Evolutionary conservation across 1,140 invertebrate species (phyloP).

Genomic region (Ephestia elutella): DNA sequence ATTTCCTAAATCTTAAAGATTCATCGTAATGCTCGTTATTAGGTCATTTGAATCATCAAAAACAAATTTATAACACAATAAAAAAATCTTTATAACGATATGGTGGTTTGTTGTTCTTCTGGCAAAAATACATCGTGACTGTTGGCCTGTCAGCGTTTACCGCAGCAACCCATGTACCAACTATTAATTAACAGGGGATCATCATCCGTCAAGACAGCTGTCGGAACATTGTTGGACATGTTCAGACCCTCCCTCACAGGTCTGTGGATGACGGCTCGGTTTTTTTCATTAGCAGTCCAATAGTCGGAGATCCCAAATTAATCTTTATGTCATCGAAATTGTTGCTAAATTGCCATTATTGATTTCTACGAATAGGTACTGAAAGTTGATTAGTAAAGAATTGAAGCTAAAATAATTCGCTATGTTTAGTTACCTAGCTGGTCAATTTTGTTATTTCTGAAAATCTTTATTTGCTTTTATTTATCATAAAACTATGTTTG

Average conservation of each 20-base stretch:
- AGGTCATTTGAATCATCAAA: no score
- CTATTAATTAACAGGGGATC: background rate
- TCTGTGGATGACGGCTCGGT: background rate
- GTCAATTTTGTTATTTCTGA: no score
- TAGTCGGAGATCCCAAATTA: background rate
- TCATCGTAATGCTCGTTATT: no score
- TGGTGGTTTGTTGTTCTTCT: background rate
- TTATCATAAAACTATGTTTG: no score
- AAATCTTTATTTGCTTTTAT: no score
- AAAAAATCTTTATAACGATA: background rate
- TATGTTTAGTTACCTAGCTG: no score
- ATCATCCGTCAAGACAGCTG: constrained; percentile 1
- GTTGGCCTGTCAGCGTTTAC: background rate
- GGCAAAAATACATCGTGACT: background rate
- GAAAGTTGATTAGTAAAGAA: no score
- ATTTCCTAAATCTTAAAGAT: no score
- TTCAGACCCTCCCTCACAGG: background rate
- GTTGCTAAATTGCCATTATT: background rate
- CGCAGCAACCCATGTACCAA: constrained; percentile 1
- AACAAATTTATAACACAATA: background rate
- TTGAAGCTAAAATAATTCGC: no score
- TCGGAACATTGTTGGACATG: background rate
- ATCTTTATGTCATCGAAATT: background rate
- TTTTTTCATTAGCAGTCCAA: background rate
- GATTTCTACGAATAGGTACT: no score